Evolutionary conservation across 2,797 vertebrate species (phyloP).

Genomic region (Smutsia temminckii): DNA sequence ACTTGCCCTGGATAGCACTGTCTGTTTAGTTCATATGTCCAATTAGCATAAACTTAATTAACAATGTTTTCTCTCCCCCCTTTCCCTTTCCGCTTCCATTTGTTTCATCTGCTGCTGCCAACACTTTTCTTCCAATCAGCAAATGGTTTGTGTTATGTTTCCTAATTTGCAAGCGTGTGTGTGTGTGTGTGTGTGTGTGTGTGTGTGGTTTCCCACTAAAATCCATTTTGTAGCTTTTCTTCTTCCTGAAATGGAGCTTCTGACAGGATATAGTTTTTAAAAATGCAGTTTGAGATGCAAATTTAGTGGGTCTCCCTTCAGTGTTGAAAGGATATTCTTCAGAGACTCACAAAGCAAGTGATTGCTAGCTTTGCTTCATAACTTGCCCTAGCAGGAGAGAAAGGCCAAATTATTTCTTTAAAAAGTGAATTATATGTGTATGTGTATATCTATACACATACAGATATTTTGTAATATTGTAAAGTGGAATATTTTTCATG

Average conservation of each 20-base stretch:
- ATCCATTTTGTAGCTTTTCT: background rate
- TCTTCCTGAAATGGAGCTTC: background rate
- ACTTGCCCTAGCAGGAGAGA: background rate
- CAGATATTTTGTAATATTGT: background rate
- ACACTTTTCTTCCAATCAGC: constrained; percentile 89
- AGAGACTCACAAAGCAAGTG: background rate
- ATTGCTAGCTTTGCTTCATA: background rate
- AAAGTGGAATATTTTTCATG: background rate
- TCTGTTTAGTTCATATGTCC: constrained; percentile 3
- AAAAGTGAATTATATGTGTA: background rate
- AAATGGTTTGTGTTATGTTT: constrained; percentile 94
- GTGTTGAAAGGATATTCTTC: background rate
- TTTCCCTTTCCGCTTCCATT: constrained; percentile 79
- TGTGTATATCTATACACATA: background rate
- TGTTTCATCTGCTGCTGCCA: constrained; percentile 88
- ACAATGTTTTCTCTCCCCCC: constrained; percentile 71
- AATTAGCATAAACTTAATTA: constrained; percentile 12
- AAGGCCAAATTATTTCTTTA: background rate
- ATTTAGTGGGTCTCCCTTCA: background rate
- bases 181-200: background rate
- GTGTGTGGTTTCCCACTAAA: background rate
- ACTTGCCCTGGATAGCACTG: background rate
- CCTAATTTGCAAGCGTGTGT: constrained; percentile 49
- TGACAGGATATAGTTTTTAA: background rate
- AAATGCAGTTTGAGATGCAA: background rate